Percentiles rank a stretch among this genome's conserved stretches.
Conservation (phyloP, 2,113 vertebrate species). For the Halichoerus grypus region DNA sequence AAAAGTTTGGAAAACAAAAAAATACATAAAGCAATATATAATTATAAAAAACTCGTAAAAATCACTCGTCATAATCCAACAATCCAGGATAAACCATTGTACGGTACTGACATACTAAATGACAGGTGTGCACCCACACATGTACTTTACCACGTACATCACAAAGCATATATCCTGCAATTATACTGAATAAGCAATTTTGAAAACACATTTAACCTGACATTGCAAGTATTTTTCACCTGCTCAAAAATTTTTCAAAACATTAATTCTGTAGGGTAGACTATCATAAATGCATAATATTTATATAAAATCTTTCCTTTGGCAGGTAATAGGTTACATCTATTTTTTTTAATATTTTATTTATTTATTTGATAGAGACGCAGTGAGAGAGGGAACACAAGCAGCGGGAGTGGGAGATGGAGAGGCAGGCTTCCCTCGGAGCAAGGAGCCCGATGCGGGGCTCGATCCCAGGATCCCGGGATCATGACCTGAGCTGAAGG, state of each 20-base stretch:
- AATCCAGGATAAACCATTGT: not conserved
- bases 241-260: not conserved
- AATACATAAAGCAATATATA: not conserved
- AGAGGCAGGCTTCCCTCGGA: no score
- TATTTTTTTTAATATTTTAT: not conserved
- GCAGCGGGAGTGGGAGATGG: no score
- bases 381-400: no score
- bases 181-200: not conserved
- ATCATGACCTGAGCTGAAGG: no score
- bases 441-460: no score
- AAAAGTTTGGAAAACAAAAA: constrained; percentile 22
- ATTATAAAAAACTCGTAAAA: not conserved
- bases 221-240: not conserved
- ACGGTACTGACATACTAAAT: not conserved
- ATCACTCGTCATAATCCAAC: not conserved
- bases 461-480: no score
- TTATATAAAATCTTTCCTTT: not conserved
- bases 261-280: not conserved
- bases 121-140: not conserved
- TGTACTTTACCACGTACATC: not conserved
- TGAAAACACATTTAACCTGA: not conserved
- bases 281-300: not conserved
- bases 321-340: not conserved
- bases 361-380: no score
- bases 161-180: not conserved